These are phyloP conservation scores for Brenthis hecate DNA, from an alignment of 2,888 invertebrate species.

Conservation along the genomic window DNA sequence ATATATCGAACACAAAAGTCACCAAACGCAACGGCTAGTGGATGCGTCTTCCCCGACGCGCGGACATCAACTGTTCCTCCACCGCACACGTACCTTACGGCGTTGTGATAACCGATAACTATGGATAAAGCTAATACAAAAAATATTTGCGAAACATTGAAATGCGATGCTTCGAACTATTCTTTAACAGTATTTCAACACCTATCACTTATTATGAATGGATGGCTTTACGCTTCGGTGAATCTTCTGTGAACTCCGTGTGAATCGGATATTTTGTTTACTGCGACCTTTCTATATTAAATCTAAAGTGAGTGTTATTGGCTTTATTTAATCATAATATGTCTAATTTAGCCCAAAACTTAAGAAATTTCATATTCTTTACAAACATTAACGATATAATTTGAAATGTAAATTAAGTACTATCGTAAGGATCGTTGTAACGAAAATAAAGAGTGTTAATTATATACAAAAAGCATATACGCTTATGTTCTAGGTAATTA, in stretches of 20 bases:
- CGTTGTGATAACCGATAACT: conserved; percentile 73
- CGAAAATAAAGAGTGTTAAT: conserved; percentile 4
- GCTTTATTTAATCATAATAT: neutral
- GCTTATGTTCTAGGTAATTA: conserved; percentile 14
- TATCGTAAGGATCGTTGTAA: conserved; percentile 1
- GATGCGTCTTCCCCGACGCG: conserved; percentile 77
- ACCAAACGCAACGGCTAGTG: conserved; percentile 60
- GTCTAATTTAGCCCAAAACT: neutral
- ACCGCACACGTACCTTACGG: conserved; percentile 55
- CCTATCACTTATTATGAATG: conserved; percentile 41
- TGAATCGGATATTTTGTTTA: conserved; percentile 34
- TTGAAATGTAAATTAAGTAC: neutral
- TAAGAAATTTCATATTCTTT: neutral
- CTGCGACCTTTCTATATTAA: conserved; percentile 25
- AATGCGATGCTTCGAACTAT: conserved; percentile 38
- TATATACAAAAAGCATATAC: conserved; percentile 7
- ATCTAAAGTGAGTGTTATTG: no score
- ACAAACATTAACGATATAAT: neutral
- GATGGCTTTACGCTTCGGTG: conserved; percentile 37
- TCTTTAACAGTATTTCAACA: conserved; percentile 37
- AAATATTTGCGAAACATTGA: conserved; percentile 56
- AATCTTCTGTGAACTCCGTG: conserved; percentile 36
- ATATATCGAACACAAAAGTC: conserved; percentile 58
- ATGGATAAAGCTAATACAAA: conserved; percentile 59
- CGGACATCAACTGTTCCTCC: conserved; percentile 76